A percentile compares a stretch with the other conserved stretches of the same genome.
Evolutionary conservation across 2,113 vertebrate species (phyloP).

Genomic region (Petaurus breviceps): DNA sequence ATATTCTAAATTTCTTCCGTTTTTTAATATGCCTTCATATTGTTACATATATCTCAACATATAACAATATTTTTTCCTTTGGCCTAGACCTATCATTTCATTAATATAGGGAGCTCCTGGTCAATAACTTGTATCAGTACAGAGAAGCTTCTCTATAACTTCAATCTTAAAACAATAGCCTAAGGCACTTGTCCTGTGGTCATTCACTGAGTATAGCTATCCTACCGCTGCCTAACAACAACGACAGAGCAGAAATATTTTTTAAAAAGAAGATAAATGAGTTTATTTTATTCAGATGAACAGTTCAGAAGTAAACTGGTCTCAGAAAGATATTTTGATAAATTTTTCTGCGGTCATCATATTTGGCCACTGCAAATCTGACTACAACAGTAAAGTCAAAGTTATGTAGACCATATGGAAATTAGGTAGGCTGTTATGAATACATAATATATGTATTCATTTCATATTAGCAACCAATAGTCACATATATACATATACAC

Average conservation of each 20-base stretch:
- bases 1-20: not conserved
- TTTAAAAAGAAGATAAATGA: not conserved
- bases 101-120: not conserved
- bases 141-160: not conserved
- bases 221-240: not conserved
- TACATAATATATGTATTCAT: not conserved
- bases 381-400: not conserved
- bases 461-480: not conserved
- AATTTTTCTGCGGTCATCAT: not conserved
- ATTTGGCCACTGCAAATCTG: not conserved
- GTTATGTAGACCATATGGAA: not conserved
- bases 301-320: not conserved
- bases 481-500: no score
- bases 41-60: not conserved
- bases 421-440: not conserved
- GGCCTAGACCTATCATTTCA: not conserved
- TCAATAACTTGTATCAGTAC: not conserved
- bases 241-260: not conserved
- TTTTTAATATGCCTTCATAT: not conserved
- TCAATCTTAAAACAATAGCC: not conserved
- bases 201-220: not conserved
- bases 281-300: not conserved
- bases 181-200: not conserved
- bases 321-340: not conserved
- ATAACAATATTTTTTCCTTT: not conserved